Conservation (phyloP, 2,113 vertebrate species). For the Gymnobelideus leadbeateri region DNA sequence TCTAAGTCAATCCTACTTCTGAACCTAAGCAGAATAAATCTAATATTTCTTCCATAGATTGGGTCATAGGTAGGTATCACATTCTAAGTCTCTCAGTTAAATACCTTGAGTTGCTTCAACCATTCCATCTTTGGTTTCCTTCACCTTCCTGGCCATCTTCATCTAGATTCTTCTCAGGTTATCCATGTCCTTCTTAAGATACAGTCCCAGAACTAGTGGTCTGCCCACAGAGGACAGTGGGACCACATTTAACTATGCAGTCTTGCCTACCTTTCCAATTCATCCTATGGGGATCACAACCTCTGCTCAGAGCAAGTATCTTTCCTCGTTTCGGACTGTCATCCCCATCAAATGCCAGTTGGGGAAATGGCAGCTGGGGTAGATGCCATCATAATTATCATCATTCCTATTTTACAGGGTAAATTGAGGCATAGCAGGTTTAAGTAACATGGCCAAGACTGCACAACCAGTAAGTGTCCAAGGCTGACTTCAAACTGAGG, state of each 20-base stretch:
- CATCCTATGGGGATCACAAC: not conserved
- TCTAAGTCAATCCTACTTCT: not conserved
- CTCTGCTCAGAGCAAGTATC: not conserved
- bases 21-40: not conserved
- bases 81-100: not conserved
- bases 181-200: not conserved
- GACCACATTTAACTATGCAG: not conserved
- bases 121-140: not conserved
- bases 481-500: too few relatives aligned
- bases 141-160: not conserved
- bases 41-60: not conserved
- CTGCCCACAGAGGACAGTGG: not conserved
- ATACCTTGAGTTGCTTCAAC: not conserved
- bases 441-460: too few relatives aligned
- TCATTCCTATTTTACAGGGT: too few relatives aligned
- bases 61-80: not conserved
- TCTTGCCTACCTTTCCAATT: not conserved
- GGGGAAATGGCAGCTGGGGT: not conserved
- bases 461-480: too few relatives aligned
- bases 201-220: not conserved
- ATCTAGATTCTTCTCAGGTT: not conserved
- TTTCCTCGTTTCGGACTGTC: not conserved
- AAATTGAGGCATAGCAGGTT: too few relatives aligned
- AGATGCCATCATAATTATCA: too few relatives aligned
- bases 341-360: not conserved